Evolutionary conservation across 2,888 invertebrate species (phyloP), one percentile per base, ranked within the genome.

Genomic region (Toxonevra muliebris): DNA sequence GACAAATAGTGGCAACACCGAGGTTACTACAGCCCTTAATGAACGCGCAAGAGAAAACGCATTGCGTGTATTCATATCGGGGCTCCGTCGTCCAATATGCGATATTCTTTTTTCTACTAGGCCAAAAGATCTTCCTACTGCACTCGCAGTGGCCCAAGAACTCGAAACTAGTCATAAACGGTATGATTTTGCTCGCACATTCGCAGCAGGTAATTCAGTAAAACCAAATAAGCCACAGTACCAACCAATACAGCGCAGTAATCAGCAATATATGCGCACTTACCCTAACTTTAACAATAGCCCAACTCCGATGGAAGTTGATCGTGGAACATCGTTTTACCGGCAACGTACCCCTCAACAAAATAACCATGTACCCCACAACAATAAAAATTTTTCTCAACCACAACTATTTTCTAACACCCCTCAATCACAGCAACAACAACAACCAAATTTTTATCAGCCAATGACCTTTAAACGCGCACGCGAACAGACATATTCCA

Each of bases 11-110:
- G 62, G 43, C 17, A 63, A 63, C 43, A 55, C 30, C 0, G 50
- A 61, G n/a, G 50, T 9, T 30, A 61, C 50, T 50, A 15, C 20
- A n/a, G 61, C 50, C 50, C 52, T 61, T 30, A 61, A 50, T 40
- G 52, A 61, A 4, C 40, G 61, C 12, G 61, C 40, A n/a, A 61
- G 52, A 61, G 61, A 61, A 61, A 61, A 61, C 20, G 62, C 45
- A 8, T 43, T 54, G 20, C 54, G 45, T 12, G 55, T 55, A 11
- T 63, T 63, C 45, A 55, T 63, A 45, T 55, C 62, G 2, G 62
- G 45, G 13, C 55, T 55, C 42, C 53, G 55, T 17, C 62, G 62
- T 43, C 62, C 54, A 55, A 55, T 63, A 45, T 55, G 63, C 45
- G 55, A 63, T 19, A 42, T 62, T 9, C 53, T 12, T 54, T 53